A percentile compares a stretch with the other conserved stretches of the same genome.
Conservation (phyloP, 23 tunicate species). For the Trididemnum nubilum region DNA sequence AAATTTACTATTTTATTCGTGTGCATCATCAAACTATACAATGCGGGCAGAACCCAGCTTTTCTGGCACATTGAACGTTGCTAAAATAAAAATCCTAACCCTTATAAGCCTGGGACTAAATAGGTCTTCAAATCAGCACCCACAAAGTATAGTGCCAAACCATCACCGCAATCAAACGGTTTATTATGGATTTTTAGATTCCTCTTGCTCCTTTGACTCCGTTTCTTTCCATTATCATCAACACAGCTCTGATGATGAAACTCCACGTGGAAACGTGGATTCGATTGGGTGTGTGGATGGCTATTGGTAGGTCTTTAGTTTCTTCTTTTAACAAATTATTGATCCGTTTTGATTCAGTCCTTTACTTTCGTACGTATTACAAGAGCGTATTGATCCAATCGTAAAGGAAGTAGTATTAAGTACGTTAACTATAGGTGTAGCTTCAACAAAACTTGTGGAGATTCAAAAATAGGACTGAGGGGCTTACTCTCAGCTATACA, state of each 20-base stretch:
- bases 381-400: not conserved
- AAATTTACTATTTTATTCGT: too few species aligned
- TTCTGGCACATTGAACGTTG: too few species aligned
- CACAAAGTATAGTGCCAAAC: too few species aligned
- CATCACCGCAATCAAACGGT: too few species aligned
- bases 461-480: not conserved
- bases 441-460: not conserved
- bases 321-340: not conserved
- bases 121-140: too few species aligned
- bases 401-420: not conserved
- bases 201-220: conserved; percentile 71
- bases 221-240: conserved; percentile 50
- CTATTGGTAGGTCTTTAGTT: conserved; percentile 38
- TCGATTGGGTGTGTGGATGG: conserved; percentile 55
- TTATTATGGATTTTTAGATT: conserved; percentile 50
- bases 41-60: too few species aligned
- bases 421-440: too few species aligned
- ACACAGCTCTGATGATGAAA: conserved; percentile 45
- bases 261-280: conserved; percentile 70
- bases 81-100: too few species aligned
- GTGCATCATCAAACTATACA: too few species aligned
- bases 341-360: not conserved
- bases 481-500: too few species aligned
- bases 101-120: too few species aligned
- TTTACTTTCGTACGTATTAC: not conserved